A percentile compares a stretch with the other conserved stretches of the same genome.
These are phyloP conservation scores for Girardia tigrina DNA, from an alignment of 2,888 invertebrate species.

Conservation along the genomic window DNA sequence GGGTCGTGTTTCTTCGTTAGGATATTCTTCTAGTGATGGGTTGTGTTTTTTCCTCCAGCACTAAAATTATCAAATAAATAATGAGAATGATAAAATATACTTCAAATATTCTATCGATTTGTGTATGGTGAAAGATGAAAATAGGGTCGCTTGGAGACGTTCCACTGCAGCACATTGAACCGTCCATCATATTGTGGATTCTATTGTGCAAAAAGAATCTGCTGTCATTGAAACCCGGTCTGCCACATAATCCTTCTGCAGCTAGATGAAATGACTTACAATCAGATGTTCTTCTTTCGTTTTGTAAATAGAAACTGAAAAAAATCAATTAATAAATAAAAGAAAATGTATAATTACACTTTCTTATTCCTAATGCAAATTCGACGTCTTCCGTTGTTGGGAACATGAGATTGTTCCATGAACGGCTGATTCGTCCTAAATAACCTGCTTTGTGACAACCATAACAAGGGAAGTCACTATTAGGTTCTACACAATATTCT, in stretches of 20 bases:
- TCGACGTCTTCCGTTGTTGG: slow-evolving; percentile 29
- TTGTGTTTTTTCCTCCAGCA: neutral
- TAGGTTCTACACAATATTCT: slow-evolving; percentile 31
- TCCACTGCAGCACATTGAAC: slow-evolving; percentile 35
- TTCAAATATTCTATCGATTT: slow-evolving; percentile 24
- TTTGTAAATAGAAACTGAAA: slow-evolving; percentile 13
- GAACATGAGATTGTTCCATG: slow-evolving; percentile 30
- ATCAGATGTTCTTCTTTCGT: neutral
- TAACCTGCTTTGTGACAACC: slow-evolving; percentile 30
- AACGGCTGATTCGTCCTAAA: neutral
- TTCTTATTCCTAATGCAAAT: slow-evolving; percentile 11
- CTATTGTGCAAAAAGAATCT: slow-evolving; percentile 27
- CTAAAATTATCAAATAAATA: neutral
- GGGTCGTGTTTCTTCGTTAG: neutral
- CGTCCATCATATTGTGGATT: slow-evolving; percentile 30
- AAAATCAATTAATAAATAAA: neutral
- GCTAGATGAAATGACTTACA: slow-evolving; percentile 32
- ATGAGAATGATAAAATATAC: neutral
- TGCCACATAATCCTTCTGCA: slow-evolving; percentile 24
- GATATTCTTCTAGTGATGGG: neutral
- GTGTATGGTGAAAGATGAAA: slow-evolving; percentile 33
- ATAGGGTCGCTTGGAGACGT: slow-evolving; percentile 33
- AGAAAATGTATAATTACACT: neutral
- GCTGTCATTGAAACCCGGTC: neutral
- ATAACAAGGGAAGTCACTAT: slow-evolving; percentile 25